Conservation (phyloP, 2,888 invertebrate genomes). For the Conomelus anceps region DNA sequence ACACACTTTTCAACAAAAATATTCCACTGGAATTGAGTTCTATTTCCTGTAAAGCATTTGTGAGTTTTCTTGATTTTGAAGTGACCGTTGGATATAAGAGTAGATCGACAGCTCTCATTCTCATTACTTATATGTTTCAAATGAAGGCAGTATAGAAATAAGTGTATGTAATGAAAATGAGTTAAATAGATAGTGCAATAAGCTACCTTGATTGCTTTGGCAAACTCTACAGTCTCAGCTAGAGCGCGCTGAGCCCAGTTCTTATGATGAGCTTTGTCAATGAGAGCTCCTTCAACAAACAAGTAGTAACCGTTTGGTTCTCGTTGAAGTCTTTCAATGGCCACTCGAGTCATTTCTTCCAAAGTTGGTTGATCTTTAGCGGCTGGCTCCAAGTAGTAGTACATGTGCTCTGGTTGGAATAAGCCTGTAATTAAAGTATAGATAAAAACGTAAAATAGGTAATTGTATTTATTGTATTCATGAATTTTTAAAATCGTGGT, state of each 20-base stretch:
- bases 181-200: not conserved
- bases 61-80: too few species aligned
- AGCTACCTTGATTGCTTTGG: conserved; percentile 54
- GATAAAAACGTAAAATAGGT: too few species aligned
- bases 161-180: not conserved
- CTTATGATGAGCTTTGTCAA: conserved; percentile 69
- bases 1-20: too few species aligned
- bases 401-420: conserved; percentile 61
- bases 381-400: conserved; percentile 61
- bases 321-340: conserved; percentile 61
- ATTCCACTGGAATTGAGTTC: too few species aligned
- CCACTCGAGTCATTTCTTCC: conserved; percentile 72
- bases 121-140: too few species aligned
- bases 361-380: conserved; percentile 55
- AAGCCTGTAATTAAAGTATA: conserved; percentile 45
- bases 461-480: too few species aligned
- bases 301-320: conserved; percentile 63
- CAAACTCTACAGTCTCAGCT: conserved; percentile 70
- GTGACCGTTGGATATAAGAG: too few species aligned
- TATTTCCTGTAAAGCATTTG: too few species aligned
- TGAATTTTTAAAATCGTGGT: too few species aligned
- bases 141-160: too few species aligned
- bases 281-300: conserved; percentile 64
- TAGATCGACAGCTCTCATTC: too few species aligned
- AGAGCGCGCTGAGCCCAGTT: conserved; percentile 55